Base-by-base conservation (phyloP, 2,888 invertebrate genomes). In the Coenonympha glycerion region DNA sequence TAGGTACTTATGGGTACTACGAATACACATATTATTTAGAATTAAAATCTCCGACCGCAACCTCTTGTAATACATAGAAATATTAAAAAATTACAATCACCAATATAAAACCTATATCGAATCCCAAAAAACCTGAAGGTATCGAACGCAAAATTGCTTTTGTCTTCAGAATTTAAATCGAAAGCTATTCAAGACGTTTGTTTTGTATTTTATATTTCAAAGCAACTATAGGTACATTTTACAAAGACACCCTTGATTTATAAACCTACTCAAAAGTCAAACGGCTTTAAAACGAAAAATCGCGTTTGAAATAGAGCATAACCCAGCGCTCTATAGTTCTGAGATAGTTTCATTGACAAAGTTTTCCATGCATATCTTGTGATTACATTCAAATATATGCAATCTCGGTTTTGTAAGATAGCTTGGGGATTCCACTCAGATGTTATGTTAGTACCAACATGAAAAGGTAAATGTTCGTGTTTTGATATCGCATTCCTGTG, bases 381-480 rank as follows among this genome's bases (percentile, higher is more conserved):
- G 46, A 46, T 46, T 37, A 36, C 18, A 46, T 47, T 41, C 37
- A 52, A 52, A 47, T 47, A 19, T 34, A 37, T 52, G 47, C 47
- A 52, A 52, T 47, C 51, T 42, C 47, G 30, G 47, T 36, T 52
- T 37, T 40, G 37, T 42, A 36, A 40, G 47, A 46, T 47, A 39
- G 40, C 49, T 41, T 33, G 46, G 41, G 49, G 41, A 47, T 47
- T 46, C 34, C 22, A 42, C n/a, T n/a, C n/a, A n/a, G n/a, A n/a
- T n/a, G n/a, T n/a, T n/a, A n/a, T n/a, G n/a, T n/a, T n/a, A n/a
- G 37, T 49, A 50, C 34, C 46, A 44, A 49, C 51, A 49, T 24
- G 52, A 49, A 41, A 55, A 47, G 53, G 54, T 57, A 46, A 46
- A 36, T 36, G 44, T 44, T 42, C 47, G 39, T 52, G 57, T 50